These are phyloP conservation scores for Colistium nudipinnis DNA, from an alignment of 2,113 vertebrate genomes.

Conservation along the genomic window DNA sequence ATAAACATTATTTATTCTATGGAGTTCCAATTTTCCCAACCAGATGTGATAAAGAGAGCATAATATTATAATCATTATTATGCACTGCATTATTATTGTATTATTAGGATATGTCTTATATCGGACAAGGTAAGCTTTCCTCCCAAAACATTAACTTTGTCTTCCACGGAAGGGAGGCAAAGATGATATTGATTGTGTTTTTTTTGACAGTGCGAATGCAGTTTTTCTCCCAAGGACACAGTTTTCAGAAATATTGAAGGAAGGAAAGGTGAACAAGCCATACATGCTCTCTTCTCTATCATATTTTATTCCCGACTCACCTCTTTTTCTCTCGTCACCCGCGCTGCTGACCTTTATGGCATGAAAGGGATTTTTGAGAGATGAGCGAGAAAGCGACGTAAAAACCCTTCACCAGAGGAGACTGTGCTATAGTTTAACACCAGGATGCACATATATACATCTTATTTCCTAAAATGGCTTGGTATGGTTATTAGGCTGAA, in stretches of 20 bases:
- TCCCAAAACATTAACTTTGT: constrained; percentile 32
- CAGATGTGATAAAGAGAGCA: constrained; percentile 79
- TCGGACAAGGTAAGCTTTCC: constrained; percentile 69
- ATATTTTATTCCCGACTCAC: background rate
- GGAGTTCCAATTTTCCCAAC: constrained; percentile 79
- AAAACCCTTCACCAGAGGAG: background rate
- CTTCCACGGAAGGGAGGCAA: constrained; percentile 20
- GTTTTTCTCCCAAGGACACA: constrained; percentile 9
- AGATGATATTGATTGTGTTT: constrained; percentile 41
- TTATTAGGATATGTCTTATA: constrained; percentile 78
- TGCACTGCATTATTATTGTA: constrained; percentile 70
- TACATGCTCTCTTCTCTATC: background rate
- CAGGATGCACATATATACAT: background rate
- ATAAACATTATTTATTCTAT: constrained; percentile 83
- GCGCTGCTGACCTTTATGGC: constrained; percentile 1
- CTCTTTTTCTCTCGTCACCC: constrained; percentile 1
- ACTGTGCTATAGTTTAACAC: too few relatives aligned
- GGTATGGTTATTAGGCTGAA: background rate
- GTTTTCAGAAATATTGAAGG: constrained; percentile 14
- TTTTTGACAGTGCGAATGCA: constrained; percentile 16
- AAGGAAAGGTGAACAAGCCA: constrained; percentile 19
- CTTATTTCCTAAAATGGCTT: background rate
- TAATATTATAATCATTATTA: constrained; percentile 78
- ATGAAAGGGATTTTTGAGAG: background rate
- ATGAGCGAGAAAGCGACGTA: background rate